Evolutionary conservation across 1,140 invertebrate species (phyloP).

Genomic region (Diachasma alloeum): DNA sequence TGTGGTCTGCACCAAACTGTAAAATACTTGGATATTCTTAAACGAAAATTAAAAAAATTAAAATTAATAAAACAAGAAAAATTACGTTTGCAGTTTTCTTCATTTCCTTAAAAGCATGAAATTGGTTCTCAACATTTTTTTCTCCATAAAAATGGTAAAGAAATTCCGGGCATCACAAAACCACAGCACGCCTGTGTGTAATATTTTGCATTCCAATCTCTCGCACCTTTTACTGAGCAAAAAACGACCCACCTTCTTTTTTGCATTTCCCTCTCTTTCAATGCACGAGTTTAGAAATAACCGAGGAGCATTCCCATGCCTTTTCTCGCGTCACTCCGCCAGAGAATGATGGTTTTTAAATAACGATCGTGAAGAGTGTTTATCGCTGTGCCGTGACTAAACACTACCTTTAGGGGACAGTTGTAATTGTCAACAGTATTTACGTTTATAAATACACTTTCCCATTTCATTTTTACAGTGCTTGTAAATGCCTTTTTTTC

Average conservation of each 20-base stretch:
- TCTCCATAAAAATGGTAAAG: neutral
- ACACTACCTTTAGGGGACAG: neutral
- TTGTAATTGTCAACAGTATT: neutral
- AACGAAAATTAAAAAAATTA: no score
- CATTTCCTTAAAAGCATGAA: neutral
- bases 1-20: no score
- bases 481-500: no score
- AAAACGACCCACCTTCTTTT: neutral
- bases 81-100: neutral
- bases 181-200: constrained; percentile 4
- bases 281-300: neutral
- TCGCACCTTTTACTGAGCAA: constrained; percentile 20
- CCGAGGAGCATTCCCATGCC: neutral
- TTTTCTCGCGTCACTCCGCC: neutral
- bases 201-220: constrained; percentile 34
- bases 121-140: neutral
- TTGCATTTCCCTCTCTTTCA: neutral
- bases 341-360: neutral
- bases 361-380: neutral
- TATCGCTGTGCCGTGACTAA: neutral
- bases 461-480: no score
- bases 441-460: neutral
- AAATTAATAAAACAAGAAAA: no score
- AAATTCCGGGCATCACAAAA: constrained; percentile 6
- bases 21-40: no score